Evolutionary conservation across 2,113 vertebrate genomes (phyloP), one percentile per base, ranked within the genome.

Genomic region (Nibea albiflora): DNA sequence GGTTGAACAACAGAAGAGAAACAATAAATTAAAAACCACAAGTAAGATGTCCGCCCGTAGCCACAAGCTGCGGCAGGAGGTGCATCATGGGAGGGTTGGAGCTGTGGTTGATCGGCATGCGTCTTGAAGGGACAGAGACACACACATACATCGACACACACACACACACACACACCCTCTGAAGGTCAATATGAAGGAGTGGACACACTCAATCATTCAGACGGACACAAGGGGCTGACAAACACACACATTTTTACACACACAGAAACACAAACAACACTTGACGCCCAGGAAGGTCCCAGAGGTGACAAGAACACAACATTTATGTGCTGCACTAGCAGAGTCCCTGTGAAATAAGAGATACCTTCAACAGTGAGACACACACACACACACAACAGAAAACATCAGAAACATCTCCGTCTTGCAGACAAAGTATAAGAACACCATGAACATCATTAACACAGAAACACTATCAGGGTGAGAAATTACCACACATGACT

Each of bases 61-160:
- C 84, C 56, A 22, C 74, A 66, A 74, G 84, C 77, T 81, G 74
- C 17, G 19, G 76, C 81, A 19, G 76, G 22, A 61, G 81, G 74
- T 64, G 86, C 67, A 4, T 85, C 75, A 88, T 91, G 87, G 80
- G 80, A 85, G 58, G 64, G 77, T 65, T 80, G 83, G 78, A 82
- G 91, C 73, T 77, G 85, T 72, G 81, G 85, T 54, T 58, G 83
- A 78, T 78, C 15, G 2, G 17, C 83, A 89, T 91, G 90, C 72
- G 20, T 83, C 85, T 88, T 67, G 69, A 78, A 88, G 31, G 76
- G 52, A 80, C 68, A 4, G 14, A 62, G 2, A 79, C 42, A 76
- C 71, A 46, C 44, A 46, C 44, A 4, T 46, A 46, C 44, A 14
- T 14, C 1, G 11, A 76, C 74, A 81, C 0, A 86, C 68, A 63